These are phyloP conservation scores for Molanna angustata DNA, from an alignment of 2,888 invertebrate species.

Conservation along the genomic window DNA sequence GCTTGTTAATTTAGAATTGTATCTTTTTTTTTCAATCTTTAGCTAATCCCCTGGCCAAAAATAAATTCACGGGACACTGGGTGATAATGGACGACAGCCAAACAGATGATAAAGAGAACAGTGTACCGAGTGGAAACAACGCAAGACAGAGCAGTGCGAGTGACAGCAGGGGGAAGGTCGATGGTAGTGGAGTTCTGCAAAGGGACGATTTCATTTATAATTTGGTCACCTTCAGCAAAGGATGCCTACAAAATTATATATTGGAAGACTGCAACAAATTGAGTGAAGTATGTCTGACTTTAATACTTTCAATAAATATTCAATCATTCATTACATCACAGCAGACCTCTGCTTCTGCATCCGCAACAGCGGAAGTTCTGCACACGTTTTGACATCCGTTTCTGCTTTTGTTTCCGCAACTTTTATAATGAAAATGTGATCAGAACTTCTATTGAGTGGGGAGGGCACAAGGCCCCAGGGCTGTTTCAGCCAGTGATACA, in stretches of 20 bases:
- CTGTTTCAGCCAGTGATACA: too few relatives aligned
- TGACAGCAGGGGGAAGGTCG: conserved; percentile 34
- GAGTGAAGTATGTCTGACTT: conserved; percentile 45
- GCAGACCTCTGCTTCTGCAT: too few relatives aligned
- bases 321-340: too few relatives aligned
- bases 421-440: too few relatives aligned
- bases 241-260: conserved; percentile 50
- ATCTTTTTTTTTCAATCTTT: conserved; percentile 9
- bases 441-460: too few relatives aligned
- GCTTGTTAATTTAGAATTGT: too few relatives aligned
- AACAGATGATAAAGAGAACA: conserved; percentile 23
- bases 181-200: conserved; percentile 37
- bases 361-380: too few relatives aligned
- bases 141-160: conserved; percentile 39
- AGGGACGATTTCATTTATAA: conserved; percentile 43
- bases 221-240: conserved; percentile 49
- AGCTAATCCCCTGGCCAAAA: conserved; percentile 26
- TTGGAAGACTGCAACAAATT: conserved; percentile 52
- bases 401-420: too few relatives aligned
- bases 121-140: conserved; percentile 34
- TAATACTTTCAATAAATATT: too few relatives aligned
- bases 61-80: conserved; percentile 38
- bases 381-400: too few relatives aligned
- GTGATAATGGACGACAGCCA: conserved; percentile 42
- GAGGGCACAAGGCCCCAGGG: too few relatives aligned